phyloP scores from a whole-genome alignment of 2,797 vertebrate species.

The Enteromius trimaculatus region DNA sequence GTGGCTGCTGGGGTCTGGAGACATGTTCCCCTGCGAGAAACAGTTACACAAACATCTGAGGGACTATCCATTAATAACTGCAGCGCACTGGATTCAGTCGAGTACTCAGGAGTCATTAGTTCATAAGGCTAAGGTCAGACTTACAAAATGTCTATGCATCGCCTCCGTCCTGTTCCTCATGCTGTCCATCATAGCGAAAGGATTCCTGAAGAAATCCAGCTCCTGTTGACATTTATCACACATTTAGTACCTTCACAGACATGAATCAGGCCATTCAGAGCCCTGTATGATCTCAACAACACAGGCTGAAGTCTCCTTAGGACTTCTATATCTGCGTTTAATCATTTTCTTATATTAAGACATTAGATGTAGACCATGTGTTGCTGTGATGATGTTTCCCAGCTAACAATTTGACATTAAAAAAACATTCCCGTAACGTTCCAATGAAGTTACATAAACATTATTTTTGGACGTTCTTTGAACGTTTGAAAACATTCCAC shows the following conservation, averaged over 20 bases:
- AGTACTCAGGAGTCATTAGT: too few relatives aligned
- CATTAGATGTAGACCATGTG: background rate
- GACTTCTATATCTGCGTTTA: too few relatives aligned
- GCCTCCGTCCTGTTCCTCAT: constrained; percentile 85
- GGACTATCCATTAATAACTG: background rate
- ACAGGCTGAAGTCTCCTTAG: background rate
- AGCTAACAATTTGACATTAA: too few relatives aligned
- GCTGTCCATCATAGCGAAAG: constrained; percentile 59
- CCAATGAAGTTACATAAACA: too few relatives aligned
- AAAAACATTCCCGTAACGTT: too few relatives aligned
- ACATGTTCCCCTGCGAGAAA: constrained; percentile 78
- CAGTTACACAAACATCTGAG: background rate
- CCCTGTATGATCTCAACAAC: background rate
- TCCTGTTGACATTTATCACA: constrained; percentile 21
- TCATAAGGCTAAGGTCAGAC: background rate
- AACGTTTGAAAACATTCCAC: too few relatives aligned
- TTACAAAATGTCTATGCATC: constrained; percentile 73
- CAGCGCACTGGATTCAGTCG: too few relatives aligned
- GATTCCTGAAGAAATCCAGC: constrained; percentile 50
- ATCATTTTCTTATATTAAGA: background rate
- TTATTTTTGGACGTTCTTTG: too few relatives aligned
- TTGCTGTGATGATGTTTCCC: background rate
- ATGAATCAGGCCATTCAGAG: background rate
- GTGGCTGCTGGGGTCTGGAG: constrained; percentile 79
- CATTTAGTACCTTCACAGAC: too few relatives aligned